Base-by-base conservation (phyloP, 2,113 vertebrate genomes). In the Gavialis gangeticus region DNA sequence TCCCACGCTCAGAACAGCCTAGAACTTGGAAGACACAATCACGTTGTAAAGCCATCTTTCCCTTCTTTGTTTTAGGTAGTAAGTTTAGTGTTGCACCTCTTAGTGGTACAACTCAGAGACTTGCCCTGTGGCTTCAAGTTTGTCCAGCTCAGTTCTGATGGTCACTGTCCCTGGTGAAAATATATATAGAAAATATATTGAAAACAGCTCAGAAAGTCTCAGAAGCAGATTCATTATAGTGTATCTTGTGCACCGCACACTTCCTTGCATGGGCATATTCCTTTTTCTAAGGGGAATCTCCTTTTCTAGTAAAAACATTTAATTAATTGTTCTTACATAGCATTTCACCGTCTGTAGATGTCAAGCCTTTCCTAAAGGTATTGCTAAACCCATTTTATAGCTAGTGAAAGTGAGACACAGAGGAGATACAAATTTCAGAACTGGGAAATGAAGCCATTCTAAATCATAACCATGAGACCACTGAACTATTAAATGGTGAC, bases 51-150 rank as follows among this genome's bases (percentile, higher is more conserved):
- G 37, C 37, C 37, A 46, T 46, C 37, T 46, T 46, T 46, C 37
- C 37, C 37, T 46, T 46, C 37, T 46, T 46, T 8, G 37, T 46
- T 46, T 5, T 56, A 12, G 82, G 59, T 7, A 15, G 60, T 79
- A 76, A 5, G 5, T 71, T 46, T 27, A 54, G 25, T 12, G 9
- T 24, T 85, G 56, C 30, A 27, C 62, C 58, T 30, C 58, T 2
- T 28, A 3, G 0, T 1, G 27, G 54, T n/a, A 34, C 1, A 1
- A 55, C 19, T 79, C n/a, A 4, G 12, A 30, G 13, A 16, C 56
- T 76, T 21, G 9, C 79, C 28, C 15, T 0, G 0, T 46, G 14
- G 27, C 37, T 66, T 54, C 18, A 22, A 85, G 67, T 4, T 63
- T 30, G 46, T 75, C 37, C 0, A 0, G 75, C 37, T 1, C 1